These are phyloP conservation scores for Nysson spinosus DNA, from an alignment of 2,888 invertebrate species.

Conservation along the genomic window DNA sequence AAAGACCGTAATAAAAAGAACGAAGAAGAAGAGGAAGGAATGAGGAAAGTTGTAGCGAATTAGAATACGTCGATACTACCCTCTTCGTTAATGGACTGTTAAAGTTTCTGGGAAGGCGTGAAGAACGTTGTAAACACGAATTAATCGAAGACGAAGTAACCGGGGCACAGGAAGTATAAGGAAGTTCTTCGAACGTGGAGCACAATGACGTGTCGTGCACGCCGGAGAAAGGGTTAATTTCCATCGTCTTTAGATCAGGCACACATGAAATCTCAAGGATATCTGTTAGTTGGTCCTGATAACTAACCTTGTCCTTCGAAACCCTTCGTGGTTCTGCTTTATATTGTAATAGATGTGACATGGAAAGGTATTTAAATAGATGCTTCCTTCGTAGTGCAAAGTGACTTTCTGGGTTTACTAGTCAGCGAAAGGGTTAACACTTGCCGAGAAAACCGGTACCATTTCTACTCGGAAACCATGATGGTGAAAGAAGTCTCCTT, in stretches of 20 bases:
- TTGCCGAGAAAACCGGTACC: conserved; percentile 68
- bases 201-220: conserved; percentile 3
- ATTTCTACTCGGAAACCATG: conserved; percentile 46
- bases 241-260: conserved; percentile 53
- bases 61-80: conserved; percentile 47
- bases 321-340: too few relatives aligned
- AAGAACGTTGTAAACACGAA: conserved; percentile 74
- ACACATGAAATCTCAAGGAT: conserved; percentile 37
- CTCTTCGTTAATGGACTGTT: conserved; percentile 62
- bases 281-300: background rate
- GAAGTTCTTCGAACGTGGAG: conserved; percentile 18
- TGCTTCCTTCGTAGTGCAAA: conserved; percentile 5
- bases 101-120: conserved; percentile 66
- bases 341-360: too few relatives aligned
- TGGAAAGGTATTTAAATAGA: too few relatives aligned
- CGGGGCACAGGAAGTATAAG: conserved; percentile 58
- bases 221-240: conserved; percentile 66
- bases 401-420: conserved; percentile 31
- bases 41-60: background rate
- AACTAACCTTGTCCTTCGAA: background rate
- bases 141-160: conserved; percentile 69
- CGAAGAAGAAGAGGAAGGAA: conserved; percentile 6
- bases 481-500: background rate
- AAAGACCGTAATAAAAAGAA: background rate
- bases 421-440: conserved; percentile 64